These are phyloP conservation scores for Galerucella pusilla DNA, from an alignment of 2,888 invertebrate genomes.

Conservation along the genomic window DNA sequence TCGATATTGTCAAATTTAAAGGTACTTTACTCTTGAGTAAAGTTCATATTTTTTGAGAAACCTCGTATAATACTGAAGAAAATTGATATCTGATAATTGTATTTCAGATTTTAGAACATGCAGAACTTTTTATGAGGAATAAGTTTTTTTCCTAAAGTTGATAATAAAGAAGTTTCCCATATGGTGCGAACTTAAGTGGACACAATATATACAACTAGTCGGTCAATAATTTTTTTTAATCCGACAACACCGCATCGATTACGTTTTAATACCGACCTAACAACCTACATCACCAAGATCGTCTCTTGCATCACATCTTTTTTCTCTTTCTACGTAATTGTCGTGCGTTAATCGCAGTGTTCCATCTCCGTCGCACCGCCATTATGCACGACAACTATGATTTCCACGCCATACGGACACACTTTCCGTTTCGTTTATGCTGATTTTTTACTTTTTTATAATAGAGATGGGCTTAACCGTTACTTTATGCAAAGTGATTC, in stretches of 20 bases:
- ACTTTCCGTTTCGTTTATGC: slow-evolving; percentile 35
- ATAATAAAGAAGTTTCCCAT: too few species aligned
- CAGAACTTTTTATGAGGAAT: too few species aligned
- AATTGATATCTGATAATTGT: too few species aligned
- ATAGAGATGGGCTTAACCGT: slow-evolving; percentile 6
- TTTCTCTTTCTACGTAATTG: slow-evolving; percentile 39
- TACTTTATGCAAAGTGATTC: background rate
- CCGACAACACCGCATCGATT: slow-evolving; percentile 37
- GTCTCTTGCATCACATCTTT: slow-evolving; percentile 57
- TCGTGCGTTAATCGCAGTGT: slow-evolving; percentile 23
- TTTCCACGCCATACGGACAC: slow-evolving; percentile 41
- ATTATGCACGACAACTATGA: slow-evolving; percentile 41
- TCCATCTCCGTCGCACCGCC: slow-evolving; percentile 32
- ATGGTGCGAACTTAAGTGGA: too few species aligned
- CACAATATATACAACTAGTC: background rate
- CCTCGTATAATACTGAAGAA: too few species aligned
- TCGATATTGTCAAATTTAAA: too few species aligned
- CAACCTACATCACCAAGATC: slow-evolving; percentile 61
- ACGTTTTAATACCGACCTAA: slow-evolving; percentile 55
- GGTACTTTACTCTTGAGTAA: too few species aligned
- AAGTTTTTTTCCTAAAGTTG: too few species aligned
- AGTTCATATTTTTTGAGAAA: too few species aligned
- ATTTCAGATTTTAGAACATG: too few species aligned
- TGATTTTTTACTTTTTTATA: slow-evolving; percentile 28
- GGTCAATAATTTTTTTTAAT: background rate